phyloP scores from a whole-genome alignment of 2,888 invertebrate species.

The Scaptomyza reducta region DNA sequence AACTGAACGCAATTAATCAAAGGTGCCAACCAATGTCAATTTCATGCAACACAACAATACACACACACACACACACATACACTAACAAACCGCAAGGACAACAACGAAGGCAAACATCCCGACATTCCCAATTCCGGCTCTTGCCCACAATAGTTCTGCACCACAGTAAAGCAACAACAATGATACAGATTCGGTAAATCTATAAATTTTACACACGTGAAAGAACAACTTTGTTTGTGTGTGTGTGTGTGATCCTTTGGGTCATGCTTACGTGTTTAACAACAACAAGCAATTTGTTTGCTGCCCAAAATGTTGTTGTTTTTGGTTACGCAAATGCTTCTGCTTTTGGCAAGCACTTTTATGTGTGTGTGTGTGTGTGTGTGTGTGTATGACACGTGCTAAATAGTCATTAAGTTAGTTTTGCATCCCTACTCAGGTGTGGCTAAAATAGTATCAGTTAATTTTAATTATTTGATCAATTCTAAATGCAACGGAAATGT shows the following conservation, averaged over 20 bases:
- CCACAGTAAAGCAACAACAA: neutral
- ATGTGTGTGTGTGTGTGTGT: too few relatives aligned
- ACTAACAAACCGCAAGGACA: slow-evolving; percentile 40
- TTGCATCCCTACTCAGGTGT: too few relatives aligned
- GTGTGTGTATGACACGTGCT: too few relatives aligned
- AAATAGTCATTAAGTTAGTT: too few relatives aligned
- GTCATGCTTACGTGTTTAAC: neutral
- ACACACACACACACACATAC: slow-evolving; percentile 2
- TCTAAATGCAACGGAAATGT: too few relatives aligned
- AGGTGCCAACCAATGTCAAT: slow-evolving; percentile 64
- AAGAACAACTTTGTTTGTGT: slow-evolving; percentile 5
- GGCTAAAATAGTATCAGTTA: too few relatives aligned
- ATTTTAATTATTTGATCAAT: too few relatives aligned
- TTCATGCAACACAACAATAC: slow-evolving; percentile 31
- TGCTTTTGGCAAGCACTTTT: too few relatives aligned
- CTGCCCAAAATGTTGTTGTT: neutral
- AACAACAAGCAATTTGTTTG: neutral
- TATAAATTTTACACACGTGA: slow-evolving; percentile 53
- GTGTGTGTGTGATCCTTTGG: slow-evolving; percentile 1
- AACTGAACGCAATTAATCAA: slow-evolving; percentile 75
- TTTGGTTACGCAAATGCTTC: neutral
- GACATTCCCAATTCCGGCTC: slow-evolving; percentile 1
- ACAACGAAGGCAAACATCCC: slow-evolving; percentile 9
- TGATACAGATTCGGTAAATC: slow-evolving; percentile 24
- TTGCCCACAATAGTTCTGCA: slow-evolving; percentile 21